Conservation (phyloP, 92 coral and sea anemone genomes). For the Epizoanthus fatuus region DNA sequence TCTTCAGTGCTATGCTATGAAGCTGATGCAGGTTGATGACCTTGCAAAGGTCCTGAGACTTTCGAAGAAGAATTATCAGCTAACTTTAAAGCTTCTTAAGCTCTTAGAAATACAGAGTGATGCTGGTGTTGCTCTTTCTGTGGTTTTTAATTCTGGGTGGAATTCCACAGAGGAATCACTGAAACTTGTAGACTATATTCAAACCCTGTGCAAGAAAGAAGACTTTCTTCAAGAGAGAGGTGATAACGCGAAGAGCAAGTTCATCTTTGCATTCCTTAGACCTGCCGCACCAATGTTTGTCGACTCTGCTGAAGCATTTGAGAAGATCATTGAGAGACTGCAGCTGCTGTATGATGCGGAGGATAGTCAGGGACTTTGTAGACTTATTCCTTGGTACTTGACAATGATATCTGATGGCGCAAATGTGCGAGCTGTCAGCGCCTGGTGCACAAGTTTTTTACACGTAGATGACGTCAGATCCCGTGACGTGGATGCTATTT, state of each 20-base stretch:
- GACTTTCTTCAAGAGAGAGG: too few species aligned
- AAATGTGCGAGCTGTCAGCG: constrained; percentile 34
- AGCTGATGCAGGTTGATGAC: too few species aligned
- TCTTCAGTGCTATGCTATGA: too few species aligned
- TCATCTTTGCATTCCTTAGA: too few species aligned
- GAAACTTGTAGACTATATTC: neutral
- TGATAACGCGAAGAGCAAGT: too few species aligned
- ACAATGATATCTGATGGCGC: constrained; percentile 47
- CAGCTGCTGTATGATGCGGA: constrained; percentile 26
- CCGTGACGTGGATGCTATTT: constrained; percentile 69
- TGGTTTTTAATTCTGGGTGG: constrained; percentile 17
- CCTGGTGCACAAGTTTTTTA: constrained; percentile 72
- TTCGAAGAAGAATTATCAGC: too few species aligned
- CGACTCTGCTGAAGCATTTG: neutral
- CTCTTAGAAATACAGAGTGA: constrained; percentile 16
- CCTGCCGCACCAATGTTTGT: neutral
- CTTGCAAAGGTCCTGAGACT: too few species aligned
- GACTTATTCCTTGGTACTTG: constrained; percentile 58
- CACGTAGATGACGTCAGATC: constrained; percentile 28
- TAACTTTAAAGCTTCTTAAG: neutral
- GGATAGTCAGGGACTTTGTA: constrained; percentile 48
- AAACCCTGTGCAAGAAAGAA: too few species aligned
- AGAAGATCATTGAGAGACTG: constrained; percentile 7
- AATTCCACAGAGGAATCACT: neutral
- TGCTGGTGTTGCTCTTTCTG: constrained; percentile 12